phyloP scores from a whole-genome alignment of 2,797 vertebrate genomes.

The Tragelaphus eurycerus region DNA sequence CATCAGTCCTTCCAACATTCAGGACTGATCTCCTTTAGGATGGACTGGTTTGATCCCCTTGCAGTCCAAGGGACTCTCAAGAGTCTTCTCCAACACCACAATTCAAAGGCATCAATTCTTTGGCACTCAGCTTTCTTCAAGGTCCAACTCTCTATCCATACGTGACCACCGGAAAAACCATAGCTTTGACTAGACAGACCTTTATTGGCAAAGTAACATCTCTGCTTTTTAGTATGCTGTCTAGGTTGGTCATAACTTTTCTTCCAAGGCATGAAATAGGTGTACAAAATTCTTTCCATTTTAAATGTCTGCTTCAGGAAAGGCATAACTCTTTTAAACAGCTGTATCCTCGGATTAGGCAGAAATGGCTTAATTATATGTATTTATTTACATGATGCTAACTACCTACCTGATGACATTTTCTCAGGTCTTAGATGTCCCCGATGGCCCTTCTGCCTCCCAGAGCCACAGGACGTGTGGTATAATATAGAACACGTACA shows the following conservation, averaged over 20 bases:
- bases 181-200: neutral
- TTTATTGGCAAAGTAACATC: neutral
- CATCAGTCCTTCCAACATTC: neutral
- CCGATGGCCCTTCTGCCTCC: neutral
- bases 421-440: neutral
- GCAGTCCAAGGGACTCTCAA: neutral
- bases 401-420: accelerated
- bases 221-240: neutral
- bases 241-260: neutral
- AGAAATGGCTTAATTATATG: neutral
- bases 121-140: neutral
- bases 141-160: neutral
- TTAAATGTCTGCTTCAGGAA: neutral
- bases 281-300: neutral
- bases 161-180: neutral
- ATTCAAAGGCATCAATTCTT: neutral
- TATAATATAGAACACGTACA: accelerated
- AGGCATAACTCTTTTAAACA: neutral
- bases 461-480: neutral
- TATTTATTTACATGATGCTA: neutral
- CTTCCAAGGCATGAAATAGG: neutral
- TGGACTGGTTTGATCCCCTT: neutral
- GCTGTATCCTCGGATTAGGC: neutral
- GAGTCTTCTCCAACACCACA: neutral
- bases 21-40: neutral